phyloP scores from a whole-genome alignment of 2,113 vertebrate genomes.

The Dunckerocampus dactyliophorus region DNA sequence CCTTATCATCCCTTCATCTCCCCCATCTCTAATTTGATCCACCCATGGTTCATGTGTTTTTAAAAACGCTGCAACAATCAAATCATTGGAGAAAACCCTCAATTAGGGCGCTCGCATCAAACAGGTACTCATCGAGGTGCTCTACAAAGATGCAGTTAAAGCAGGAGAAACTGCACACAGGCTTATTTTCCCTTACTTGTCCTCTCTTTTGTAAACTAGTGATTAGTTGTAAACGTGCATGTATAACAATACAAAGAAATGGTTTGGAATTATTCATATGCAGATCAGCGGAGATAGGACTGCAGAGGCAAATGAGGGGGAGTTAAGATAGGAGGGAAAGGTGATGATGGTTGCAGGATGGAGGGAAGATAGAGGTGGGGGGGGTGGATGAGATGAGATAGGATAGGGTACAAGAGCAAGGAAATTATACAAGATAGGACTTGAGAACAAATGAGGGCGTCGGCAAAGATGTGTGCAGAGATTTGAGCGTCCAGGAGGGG shows the following conservation, averaged over 20 bases:
- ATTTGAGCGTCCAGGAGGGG: conserved; percentile 18
- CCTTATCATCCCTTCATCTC: conserved; percentile 60
- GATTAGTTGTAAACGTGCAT: conserved; percentile 48
- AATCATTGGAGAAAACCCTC: conserved; percentile 72
- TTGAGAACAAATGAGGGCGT: conserved; percentile 50
- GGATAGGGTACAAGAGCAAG: conserved; percentile 46
- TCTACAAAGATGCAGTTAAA: conserved; percentile 40
- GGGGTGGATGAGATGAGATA: conserved; percentile 17
- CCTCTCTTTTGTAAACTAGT: conserved; percentile 52
- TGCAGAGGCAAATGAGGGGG: conserved; percentile 18
- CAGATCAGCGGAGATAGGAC: conserved; percentile 40
- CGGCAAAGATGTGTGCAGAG: conserved; percentile 23
- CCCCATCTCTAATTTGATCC: conserved; percentile 48
- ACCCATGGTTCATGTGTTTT: conserved; percentile 59
- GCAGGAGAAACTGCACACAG: conserved; percentile 8
- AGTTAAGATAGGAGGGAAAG: conserved; percentile 10
- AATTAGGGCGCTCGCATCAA: conserved; percentile 65
- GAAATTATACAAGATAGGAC: conserved; percentile 43
- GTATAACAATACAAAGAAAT: conserved; percentile 50
- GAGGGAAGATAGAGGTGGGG: conserved; percentile 4
- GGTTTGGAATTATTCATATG: conserved; percentile 39
- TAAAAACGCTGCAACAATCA: conserved; percentile 62
- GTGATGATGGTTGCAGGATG: conserved; percentile 24
- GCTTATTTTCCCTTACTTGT: conserved; percentile 9
- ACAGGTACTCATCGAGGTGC: conserved; percentile 1